Evolutionary conservation across 2,797 vertebrate species (phyloP), one percentile per base, ranked within the genome.

Genomic region (Echeneis naucrates): DNA sequence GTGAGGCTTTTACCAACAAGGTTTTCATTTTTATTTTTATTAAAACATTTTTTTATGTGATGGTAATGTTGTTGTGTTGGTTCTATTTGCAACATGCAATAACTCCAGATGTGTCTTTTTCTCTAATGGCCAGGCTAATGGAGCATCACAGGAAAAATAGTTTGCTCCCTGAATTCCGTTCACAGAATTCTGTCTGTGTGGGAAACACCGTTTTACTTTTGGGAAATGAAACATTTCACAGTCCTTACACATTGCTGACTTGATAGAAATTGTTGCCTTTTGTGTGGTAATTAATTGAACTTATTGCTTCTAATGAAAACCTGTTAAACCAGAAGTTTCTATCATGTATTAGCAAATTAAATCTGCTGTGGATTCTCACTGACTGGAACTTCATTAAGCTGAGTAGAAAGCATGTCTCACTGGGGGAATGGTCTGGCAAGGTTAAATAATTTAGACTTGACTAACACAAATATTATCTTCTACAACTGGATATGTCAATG

Each of bases 1-100:
- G 13, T 80, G 77, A 85, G 14, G 8, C n/a, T 81, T 79, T 81
- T 80, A 73, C 40, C 44, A 80, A 81, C 35, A 40, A 45, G 59
- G 5, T 32, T 58, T 60, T 55, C 11, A 27, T 38, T 69, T 48
- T n/a, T n/a, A n/a, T n/a, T n/a, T n/a, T n/a, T n/a, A n/a, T n/a
- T n/a, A n/a, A n/a, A n/a, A n/a, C n/a, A n/a, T 69, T 30, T 70
- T 38, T 61, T 37, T 72, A 44, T 61, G 60, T 19, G 37, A 23
- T 19, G 38, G 32, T 65, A 66, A 8, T 4, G 17, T 3, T 54
- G 12, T 27, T 23, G 26, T 45, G 27, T 47, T 72, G 52, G 7
- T 63, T 26, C 1, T 19, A 37, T 53, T 54, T 50, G 62, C 48
- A 68, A 79, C 12, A 47, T 16, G 24, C 32, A 59, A 10, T 12